phyloP scores from a whole-genome alignment of 2,113 vertebrate species.

The Strigops habroptila region DNA sequence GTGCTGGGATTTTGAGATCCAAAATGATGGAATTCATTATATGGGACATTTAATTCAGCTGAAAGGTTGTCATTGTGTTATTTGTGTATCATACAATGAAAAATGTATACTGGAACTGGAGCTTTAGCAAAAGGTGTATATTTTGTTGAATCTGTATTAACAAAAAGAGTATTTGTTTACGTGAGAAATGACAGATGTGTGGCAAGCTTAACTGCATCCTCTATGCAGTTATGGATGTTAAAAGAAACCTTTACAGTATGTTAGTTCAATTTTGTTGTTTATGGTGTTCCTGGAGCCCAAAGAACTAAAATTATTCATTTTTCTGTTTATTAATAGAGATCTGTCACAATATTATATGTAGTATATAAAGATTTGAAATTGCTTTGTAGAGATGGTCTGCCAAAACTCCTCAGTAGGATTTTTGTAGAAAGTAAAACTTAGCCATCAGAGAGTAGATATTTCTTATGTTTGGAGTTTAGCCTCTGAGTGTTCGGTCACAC shows the following conservation, averaged over 20 bases:
- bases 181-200: background rate
- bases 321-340: background rate
- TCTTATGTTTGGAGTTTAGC: background rate
- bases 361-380: conserved; percentile 4
- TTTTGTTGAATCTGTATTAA: background rate
- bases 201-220: background rate
- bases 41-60: background rate
- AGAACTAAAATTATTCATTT: background rate
- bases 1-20: background rate
- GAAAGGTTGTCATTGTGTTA: background rate
- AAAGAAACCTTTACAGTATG: background rate
- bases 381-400: background rate
- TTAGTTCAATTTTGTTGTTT: background rate
- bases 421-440: background rate
- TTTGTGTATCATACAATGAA: background rate
- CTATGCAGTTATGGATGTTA: background rate
- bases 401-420: background rate
- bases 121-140: background rate
- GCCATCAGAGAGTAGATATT: background rate
- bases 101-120: background rate
- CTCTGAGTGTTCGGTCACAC: background rate
- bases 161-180: background rate
- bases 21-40: background rate
- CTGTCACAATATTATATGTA: background rate
- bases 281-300: background rate